These are phyloP conservation scores for Aspidapion aeneum DNA, from an alignment of 2,888 invertebrate genomes.

Conservation along the genomic window DNA sequence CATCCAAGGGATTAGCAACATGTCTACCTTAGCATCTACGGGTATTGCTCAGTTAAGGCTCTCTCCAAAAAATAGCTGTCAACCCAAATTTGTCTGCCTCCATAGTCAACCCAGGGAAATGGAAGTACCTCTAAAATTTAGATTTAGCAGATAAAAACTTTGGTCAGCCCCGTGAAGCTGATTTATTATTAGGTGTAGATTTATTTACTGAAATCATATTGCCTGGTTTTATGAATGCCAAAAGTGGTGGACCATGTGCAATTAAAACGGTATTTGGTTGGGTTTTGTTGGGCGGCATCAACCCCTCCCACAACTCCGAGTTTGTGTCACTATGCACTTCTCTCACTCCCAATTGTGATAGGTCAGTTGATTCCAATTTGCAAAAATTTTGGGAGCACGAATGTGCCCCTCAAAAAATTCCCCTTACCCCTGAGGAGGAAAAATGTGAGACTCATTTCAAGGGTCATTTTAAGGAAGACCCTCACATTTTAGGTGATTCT, in stretches of 20 bases:
- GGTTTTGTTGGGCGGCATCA: neutral
- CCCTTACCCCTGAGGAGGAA: neutral
- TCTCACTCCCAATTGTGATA: neutral
- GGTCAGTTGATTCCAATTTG: neutral
- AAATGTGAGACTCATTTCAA: neutral
- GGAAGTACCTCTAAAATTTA: neutral
- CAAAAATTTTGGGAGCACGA: conserved; percentile 1
- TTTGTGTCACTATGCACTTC: neutral
- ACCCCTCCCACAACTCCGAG: neutral
- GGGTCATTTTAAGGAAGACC: neutral
- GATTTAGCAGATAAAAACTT: neutral
- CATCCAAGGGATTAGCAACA: neutral
- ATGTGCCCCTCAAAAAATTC: neutral
- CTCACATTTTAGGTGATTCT: neutral
- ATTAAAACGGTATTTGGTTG: neutral
- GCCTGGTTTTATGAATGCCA: neutral
- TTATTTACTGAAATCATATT: neutral
- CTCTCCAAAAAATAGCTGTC: neutral
- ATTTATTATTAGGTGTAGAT: neutral
- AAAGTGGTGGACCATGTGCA: neutral
- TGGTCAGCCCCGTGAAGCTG: neutral
- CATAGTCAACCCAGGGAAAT: neutral
- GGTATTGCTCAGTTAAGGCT: neutral
- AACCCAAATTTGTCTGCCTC: neutral
- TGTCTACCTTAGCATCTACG: neutral